Evolutionary conservation across 2,113 vertebrate genomes (phyloP).

Genomic region (Brienomyrus longianalis): DNA sequence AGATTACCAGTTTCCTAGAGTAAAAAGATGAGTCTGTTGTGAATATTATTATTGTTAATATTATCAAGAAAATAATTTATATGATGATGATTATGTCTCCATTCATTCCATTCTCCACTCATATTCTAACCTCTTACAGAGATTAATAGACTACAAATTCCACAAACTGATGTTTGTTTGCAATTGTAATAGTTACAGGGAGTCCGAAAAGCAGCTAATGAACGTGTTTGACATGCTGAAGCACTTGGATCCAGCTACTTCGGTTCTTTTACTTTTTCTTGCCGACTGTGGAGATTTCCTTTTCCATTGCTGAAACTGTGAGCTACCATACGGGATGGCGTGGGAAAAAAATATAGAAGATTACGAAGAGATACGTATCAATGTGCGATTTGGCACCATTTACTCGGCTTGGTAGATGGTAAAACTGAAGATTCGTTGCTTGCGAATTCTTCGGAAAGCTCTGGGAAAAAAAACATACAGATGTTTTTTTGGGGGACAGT

Average conservation of each 20-base stretch:
- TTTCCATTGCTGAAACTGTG: conserved; percentile 26
- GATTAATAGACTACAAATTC: conserved; percentile 30
- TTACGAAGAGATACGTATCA: conserved; percentile 44
- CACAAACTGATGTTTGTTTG: conserved; percentile 21
- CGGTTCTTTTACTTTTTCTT: conserved; percentile 7
- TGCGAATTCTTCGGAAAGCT: not conserved
- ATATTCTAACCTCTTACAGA: not conserved
- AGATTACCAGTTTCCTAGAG: not conserved
- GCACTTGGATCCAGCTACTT: conserved; percentile 33
- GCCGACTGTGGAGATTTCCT: conserved; percentile 14
- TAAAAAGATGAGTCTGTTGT: not conserved
- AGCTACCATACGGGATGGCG: conserved; percentile 43
- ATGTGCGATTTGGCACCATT: conserved; percentile 38
- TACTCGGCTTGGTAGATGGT: conserved; percentile 40
- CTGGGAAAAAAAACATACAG: not conserved
- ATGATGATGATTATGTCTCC: not conserved
- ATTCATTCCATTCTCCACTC: not conserved
- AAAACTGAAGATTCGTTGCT: conserved; percentile 13
- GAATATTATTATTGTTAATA: not conserved
- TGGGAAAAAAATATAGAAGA: conserved; percentile 31
- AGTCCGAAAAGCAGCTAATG: conserved; percentile 22
- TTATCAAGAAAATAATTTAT: not conserved
- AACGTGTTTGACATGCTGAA: conserved; percentile 19
- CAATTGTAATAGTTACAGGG: conserved; percentile 27
- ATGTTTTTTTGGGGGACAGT: not conserved